Conservation (phyloP, 2,797 vertebrate genomes). For the Pantherophis vulpinus region DNA sequence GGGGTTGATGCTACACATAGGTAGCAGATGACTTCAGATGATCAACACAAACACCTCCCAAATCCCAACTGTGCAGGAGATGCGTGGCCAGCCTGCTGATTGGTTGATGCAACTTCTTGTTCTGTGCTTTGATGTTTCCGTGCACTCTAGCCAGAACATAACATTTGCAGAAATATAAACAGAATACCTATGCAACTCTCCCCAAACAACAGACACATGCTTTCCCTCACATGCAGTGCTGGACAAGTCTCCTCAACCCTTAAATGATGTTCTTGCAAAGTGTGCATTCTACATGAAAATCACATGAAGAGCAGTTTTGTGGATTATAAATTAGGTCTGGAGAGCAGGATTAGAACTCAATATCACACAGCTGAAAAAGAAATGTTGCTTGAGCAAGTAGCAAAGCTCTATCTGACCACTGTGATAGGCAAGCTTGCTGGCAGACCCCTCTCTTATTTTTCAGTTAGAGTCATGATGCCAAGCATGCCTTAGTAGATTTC, state of each 20-base stretch:
- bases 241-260: neutral
- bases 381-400: neutral
- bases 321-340: neutral
- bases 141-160: neutral
- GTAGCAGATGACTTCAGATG: neutral
- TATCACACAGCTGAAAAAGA: neutral
- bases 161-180: neutral
- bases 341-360: neutral
- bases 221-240: neutral
- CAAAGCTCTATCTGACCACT: neutral
- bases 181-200: neutral
- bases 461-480: neutral
- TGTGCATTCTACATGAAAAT: neutral
- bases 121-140: neutral
- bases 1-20: neutral
- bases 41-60: neutral
- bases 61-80: neutral
- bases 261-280: neutral
- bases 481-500: neutral
- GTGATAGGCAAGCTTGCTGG: neutral
- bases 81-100: neutral
- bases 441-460: neutral
- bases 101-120: neutral
- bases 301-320: neutral
- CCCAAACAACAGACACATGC: neutral